Base-by-base conservation (phyloP, 2,113 vertebrate genomes). In the Rafetus swinhoei region DNA sequence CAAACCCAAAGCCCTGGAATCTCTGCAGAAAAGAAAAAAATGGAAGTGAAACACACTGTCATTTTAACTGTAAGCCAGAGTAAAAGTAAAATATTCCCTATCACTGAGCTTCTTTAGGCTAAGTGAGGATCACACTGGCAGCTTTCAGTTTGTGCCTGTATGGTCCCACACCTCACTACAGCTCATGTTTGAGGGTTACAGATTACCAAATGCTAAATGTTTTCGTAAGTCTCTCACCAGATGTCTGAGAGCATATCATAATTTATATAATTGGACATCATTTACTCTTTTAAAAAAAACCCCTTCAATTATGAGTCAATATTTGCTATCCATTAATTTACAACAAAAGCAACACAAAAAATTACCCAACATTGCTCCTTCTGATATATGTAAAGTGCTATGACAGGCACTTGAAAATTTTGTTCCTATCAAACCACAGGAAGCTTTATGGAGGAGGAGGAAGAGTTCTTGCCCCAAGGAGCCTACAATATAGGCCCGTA, bases 1-100 rank as follows among this genome's bases (percentile, higher is more conserved):
- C 99, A 96, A 99, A 99, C 27, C 99, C 99, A 90, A 99, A 99
- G 25, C 99, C 99, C 94, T 99, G 99, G 97, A 99, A 99, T 18
- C 99, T 99, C 99, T 99, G 96, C 12, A 79, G 74, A 83, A 88
- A 86, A 92, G 55, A 79, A 87, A 57, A n/a, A 11, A 3, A 45
- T 45, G 90, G 57, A 89, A 22, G 55, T 10, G 55, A 85, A 93
- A 90, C 29, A 85, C 92, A 19, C 8, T 22, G 16, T 82, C 12
- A 88, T 79, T 95, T 85, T 76, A 79, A 82, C 55, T 45, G 39
- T 45, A 45, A 45, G 39, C 39, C 39, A 45, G 39, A 45, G 39
- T 45, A 45, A 45, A 45, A 45, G 39, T 45, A 3, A 82, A 59
- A 24, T 11, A 14, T 39, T 79, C 29, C 57, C 24, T 54, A 55